Conservation (phyloP, 2,888 invertebrate species). For the Drosophila longiperda region DNA sequence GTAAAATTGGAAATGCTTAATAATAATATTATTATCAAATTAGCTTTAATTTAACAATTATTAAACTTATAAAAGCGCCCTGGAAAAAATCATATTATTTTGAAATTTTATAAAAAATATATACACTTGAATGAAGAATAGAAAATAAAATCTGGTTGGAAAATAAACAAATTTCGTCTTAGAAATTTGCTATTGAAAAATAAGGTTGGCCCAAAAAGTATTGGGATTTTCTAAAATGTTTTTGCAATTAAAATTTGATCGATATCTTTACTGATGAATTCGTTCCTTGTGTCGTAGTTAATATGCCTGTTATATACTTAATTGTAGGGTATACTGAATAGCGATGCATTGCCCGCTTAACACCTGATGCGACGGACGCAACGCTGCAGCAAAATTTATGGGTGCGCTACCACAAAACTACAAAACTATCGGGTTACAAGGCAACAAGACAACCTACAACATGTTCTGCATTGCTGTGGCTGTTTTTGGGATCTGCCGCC, state of each 20-base stretch:
- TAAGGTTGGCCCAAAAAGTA: not conserved
- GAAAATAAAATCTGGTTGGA: not conserved
- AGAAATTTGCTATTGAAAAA: not conserved
- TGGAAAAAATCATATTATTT: too few species aligned
- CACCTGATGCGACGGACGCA: conserved; percentile 71
- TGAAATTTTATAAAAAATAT: not conserved
- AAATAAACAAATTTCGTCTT: not conserved
- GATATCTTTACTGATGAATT: too few species aligned
- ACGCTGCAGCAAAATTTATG: conserved; percentile 68
- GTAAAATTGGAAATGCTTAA: not conserved
- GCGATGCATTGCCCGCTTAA: conserved; percentile 67
- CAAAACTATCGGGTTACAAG: conserved; percentile 81
- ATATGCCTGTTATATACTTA: not conserved
- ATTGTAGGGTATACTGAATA: conserved; percentile 57
- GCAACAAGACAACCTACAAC: conserved; percentile 80
- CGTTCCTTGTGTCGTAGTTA: not conserved
- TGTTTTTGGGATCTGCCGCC: conserved; percentile 43
- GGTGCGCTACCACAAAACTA: conserved; percentile 82
- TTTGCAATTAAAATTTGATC: not conserved
- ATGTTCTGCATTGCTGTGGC: conserved; percentile 57
- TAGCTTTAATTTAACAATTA: too few species aligned
- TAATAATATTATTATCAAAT: too few species aligned
- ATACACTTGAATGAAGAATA: not conserved
- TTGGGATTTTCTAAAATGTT: not conserved
- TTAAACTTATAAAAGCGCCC: too few species aligned